Evolutionary conservation across 2,888 invertebrate species (phyloP), one percentile per base, ranked within the genome.

Genomic region (Ceriagrion tenellum): DNA sequence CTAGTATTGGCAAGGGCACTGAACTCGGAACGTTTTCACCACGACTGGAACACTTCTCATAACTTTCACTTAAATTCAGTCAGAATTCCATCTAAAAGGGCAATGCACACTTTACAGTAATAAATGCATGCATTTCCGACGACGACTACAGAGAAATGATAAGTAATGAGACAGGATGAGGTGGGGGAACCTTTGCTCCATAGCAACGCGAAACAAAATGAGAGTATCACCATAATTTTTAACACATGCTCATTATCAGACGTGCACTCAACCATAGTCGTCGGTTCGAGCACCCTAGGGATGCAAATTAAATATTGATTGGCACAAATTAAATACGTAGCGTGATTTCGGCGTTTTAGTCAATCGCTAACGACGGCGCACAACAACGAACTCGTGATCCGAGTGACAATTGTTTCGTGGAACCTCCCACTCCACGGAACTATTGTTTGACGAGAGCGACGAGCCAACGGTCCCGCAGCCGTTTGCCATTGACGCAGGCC

Each of bases 21-120:
- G 81, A 81, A 81, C 81, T 35, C 81, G 26, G 18, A 16, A 81
- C 81, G 81, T 81, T 81, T 81, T 81, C 81, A 81, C 81, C 81
- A 81, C 23, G 81, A 2, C 30, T 30, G 81, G n/a, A 81, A 81
- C 13, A 35, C 81, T 35, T 30, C 81, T 35, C 35, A 8, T 30
- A 35, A 81, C 81, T 81, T 81, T 81, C 81, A 81, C 81, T 81
- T 0, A 35, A 69, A 30, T 16, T 35, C 16, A 81, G 23, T 35
- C 35, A 81, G 81, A 81, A 81, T 35, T 35, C 81, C 81, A 81
- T 81, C 6, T 13, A 81, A 81, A 35, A 81, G 35, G 4, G 1
- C 35, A 81, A 16, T 18, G 18, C 16, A 35, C 0, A 35, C 81
- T 30, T 4, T 16, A 35, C 13, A 35, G 30, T 12, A 35, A 81